phyloP scores from a whole-genome alignment of 2,797 vertebrate genomes.

The Amazona finschi region DNA sequence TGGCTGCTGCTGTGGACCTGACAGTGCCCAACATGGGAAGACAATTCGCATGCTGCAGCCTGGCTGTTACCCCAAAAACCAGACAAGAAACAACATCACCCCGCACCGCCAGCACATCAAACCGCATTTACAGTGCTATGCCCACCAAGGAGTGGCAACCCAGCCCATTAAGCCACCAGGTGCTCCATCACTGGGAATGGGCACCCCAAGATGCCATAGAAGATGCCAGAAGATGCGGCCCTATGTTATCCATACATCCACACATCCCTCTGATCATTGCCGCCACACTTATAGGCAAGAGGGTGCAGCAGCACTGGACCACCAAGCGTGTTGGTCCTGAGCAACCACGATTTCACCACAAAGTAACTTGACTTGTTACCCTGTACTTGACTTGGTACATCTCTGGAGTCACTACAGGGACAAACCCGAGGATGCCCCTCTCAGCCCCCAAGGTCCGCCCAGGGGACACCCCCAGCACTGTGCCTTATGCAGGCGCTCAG shows the following conservation, averaged over 20 bases:
- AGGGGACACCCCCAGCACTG: not conserved
- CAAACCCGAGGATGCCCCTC: not conserved
- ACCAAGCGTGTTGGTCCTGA: fast-evolving
- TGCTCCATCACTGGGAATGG: not conserved
- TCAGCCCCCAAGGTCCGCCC: not conserved
- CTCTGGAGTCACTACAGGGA: not conserved
- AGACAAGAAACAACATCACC: not conserved
- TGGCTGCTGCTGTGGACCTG: fast-evolving
- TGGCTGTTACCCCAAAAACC: not conserved
- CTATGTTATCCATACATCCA: not conserved
- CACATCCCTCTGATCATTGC: not conserved
- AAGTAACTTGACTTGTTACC: not conserved
- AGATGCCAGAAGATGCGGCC: not conserved
- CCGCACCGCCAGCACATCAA: not conserved
- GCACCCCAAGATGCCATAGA: not conserved
- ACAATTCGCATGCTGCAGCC: not conserved
- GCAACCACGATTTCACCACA: not conserved
- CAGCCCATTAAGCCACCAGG: not conserved
- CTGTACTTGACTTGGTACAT: not conserved
- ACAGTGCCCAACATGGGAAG: fast-evolving
- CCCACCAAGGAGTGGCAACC: fast-evolving
- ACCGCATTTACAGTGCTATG: not conserved
- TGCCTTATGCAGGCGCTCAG: not conserved
- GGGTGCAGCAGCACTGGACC: fast-evolving
- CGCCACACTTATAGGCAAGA: not conserved